Conservation (phyloP, 2,888 invertebrate species). For the Agrenia bidenticulata region DNA sequence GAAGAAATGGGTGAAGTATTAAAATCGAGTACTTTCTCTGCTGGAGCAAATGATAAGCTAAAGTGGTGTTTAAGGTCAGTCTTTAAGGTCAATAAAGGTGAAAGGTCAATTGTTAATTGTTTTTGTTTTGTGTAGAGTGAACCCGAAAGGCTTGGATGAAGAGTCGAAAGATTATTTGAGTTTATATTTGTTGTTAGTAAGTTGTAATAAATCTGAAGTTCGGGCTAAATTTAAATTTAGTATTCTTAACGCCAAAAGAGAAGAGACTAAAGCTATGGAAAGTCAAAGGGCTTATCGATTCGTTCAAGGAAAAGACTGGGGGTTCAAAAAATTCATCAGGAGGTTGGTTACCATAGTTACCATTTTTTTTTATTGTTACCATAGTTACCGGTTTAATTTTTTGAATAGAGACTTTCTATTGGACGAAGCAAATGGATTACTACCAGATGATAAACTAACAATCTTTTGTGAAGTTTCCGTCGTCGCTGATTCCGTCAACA, state of each 20-base stretch:
- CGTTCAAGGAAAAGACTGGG: conserved; percentile 99
- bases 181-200: conserved; percentile 95
- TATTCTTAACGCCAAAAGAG: conserved; percentile 98
- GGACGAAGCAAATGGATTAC: conserved; percentile 96
- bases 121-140: conserved; percentile 79
- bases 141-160: conserved; percentile 99
- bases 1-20: conserved; percentile 99
- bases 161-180: conserved; percentile 99
- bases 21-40: conserved; percentile 99
- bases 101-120: neutral
- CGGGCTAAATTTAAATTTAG: conserved; percentile 99
- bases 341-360: conserved; percentile 57
- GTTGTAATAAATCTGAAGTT: conserved; percentile 99
- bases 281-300: conserved; percentile 91
- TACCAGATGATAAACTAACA: conserved; percentile 98
- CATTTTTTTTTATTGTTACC: conserved; percentile 1
- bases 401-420: conserved; percentile 84
- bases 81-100: neutral
- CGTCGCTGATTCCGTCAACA: conserved; percentile 98
- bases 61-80: conserved; percentile 71
- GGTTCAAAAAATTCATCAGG: conserved; percentile 99
- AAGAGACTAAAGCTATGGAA: conserved; percentile 99
- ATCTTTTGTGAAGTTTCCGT: conserved; percentile 99
- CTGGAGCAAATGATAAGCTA: conserved; percentile 98
- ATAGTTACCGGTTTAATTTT: neutral